These are phyloP conservation scores for Lates calcarifer DNA, from an alignment of 2,113 vertebrate species.

Conservation along the genomic window DNA sequence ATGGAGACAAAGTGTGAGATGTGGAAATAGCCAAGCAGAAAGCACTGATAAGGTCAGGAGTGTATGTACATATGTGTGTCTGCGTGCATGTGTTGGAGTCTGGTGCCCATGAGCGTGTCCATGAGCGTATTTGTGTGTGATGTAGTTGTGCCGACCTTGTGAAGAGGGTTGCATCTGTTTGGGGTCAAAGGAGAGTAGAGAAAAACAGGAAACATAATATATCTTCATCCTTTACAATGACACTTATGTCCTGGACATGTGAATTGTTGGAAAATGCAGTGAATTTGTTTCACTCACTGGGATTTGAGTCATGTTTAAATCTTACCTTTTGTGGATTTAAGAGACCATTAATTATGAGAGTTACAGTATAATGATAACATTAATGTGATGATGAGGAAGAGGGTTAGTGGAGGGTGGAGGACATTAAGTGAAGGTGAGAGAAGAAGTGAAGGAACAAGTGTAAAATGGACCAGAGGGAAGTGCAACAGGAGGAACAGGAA, in stretches of 20 bases:
- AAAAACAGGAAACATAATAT: not conserved
- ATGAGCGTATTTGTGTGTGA: not conserved
- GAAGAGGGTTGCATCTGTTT: conserved; percentile 6
- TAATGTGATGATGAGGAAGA: not conserved
- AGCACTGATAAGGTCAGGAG: conserved; percentile 38
- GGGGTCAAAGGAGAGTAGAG: conserved; percentile 14
- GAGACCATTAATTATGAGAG: not conserved
- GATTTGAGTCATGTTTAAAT: not conserved
- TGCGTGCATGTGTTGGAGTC: not conserved
- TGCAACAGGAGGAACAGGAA: not conserved
- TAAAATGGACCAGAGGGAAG: not conserved
- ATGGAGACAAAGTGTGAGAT: conserved; percentile 38
- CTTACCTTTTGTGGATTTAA: not conserved
- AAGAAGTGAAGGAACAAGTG: not conserved
- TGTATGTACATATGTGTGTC: not conserved
- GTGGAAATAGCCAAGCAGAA: conserved; percentile 32
- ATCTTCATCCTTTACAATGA: conserved; percentile 7
- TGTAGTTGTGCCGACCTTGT: conserved; percentile 10
- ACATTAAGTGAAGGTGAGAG: not conserved
- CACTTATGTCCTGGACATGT: not conserved
- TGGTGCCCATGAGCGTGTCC: too few species aligned
- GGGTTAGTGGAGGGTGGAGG: too few species aligned
- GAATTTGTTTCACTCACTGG: not conserved
- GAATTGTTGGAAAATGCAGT: not conserved
- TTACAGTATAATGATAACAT: not conserved